Evolutionary conservation across 2,888 invertebrate species (phyloP), one percentile per base, ranked within the genome.

Genomic region (Poecilus cupreus): DNA sequence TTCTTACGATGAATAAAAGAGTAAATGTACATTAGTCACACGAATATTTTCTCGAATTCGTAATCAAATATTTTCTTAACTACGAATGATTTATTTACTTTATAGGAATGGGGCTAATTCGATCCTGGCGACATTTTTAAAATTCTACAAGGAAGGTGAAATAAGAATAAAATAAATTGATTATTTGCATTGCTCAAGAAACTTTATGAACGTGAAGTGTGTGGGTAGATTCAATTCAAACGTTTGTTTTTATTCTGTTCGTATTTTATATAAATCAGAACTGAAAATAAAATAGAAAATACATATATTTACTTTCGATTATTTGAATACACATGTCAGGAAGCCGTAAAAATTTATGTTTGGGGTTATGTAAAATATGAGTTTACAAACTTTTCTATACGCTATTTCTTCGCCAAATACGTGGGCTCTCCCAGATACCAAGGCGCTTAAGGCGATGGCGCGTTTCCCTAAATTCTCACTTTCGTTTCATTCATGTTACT

Each of bases 41-140:
- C 22, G 60, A 26, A 60, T 60, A 60, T 60, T 60, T 60, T 60
- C 60, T 26, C 22, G 18, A 3, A 8, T 49, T 11, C 26, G 6
- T 60, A 60, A 60, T 60, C 60, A 60, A 60, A 60, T 60, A 60
- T 60, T 60, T 60, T 57, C 57, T 60, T 60, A 60, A 24, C 4
- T 8, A 8, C 5, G 32, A 32, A 32, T 60, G 60, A 60, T 13
- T 60, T 26, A 26, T 60, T 60, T 32, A 60, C 26, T 60, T 60
- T 60, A 60, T 60, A 26, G 26, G 3, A 60, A 24, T 13, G 13
- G 3, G 1, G 60, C 26, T 60, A 60, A 60, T 60, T 60, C 24
- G 0, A 26, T 26, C 3, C n/a, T 11, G 24, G n/a, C 20, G 10
- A 26, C 26, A 13, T n/a, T n/a, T 60, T 60, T 8, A 60, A 60